A percentile compares a stretch with the other conserved stretches of the same genome.
Evolutionary conservation across 2,797 vertebrate species (phyloP).

Genomic region (Phoxinus dragarum): DNA sequence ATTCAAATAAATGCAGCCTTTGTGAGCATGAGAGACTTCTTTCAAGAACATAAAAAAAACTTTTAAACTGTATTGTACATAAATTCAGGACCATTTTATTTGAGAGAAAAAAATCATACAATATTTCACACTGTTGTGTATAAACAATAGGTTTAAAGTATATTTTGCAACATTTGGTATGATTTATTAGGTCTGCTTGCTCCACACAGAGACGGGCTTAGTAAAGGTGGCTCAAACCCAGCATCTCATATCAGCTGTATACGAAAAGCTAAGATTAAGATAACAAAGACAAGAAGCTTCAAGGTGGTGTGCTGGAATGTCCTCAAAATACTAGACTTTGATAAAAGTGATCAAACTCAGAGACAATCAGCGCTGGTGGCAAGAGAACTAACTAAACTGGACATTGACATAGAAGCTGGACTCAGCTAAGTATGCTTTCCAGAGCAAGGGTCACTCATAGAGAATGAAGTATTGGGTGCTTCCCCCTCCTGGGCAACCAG

Average conservation of each 20-base stretch:
- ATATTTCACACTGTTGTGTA: no score
- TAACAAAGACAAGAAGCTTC: neutral
- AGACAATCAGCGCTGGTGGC: neutral
- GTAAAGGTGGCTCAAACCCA: neutral
- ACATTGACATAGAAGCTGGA: neutral
- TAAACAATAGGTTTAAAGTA: no score
- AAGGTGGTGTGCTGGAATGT: constrained; percentile 3
- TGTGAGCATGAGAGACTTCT: no score
- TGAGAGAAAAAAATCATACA: no score
- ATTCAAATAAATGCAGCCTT: no score
- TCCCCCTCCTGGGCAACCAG: neutral
- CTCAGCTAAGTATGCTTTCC: neutral
- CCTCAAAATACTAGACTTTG: neutral
- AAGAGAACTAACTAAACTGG: neutral
- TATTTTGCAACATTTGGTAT: no score
- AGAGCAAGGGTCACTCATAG: neutral
- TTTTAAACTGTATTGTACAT: no score
- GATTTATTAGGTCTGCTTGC: neutral
- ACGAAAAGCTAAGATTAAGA: neutral
- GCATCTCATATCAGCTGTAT: neutral
- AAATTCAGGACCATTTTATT: no score
- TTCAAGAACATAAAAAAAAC: no score
- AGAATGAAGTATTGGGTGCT: neutral
- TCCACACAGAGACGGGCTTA: neutral
- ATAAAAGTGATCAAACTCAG: neutral